Percentiles rank a stretch among this genome's conserved stretches.
Conservation (phyloP, 23 tunicate species). For the Oikopleura dioica region DNA sequence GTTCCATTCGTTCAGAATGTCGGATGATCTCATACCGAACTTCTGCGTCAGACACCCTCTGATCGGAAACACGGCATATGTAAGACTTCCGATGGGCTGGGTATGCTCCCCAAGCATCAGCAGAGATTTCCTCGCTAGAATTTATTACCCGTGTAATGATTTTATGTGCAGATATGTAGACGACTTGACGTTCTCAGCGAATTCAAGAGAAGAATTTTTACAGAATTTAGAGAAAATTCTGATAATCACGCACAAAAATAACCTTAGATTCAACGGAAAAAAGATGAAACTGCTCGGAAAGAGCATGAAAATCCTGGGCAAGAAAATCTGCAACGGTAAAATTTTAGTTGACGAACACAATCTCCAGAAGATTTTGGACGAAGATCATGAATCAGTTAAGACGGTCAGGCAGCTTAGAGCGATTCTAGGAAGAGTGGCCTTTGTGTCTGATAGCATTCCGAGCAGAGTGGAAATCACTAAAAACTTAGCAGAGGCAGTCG, state of each 20-base stretch:
- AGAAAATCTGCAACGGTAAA: background rate
- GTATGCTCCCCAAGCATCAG: background rate
- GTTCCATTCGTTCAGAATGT: background rate
- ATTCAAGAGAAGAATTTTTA: background rate
- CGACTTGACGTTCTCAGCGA: background rate
- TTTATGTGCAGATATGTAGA: background rate
- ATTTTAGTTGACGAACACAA: background rate
- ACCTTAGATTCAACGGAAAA: background rate
- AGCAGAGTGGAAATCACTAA: background rate
- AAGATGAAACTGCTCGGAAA: background rate
- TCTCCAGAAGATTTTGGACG: background rate
- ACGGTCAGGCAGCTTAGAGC: background rate
- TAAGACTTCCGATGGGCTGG: background rate
- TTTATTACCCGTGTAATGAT: background rate
- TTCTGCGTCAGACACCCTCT: background rate
- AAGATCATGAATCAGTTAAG: background rate
- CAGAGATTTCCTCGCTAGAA: background rate
- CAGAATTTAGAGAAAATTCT: background rate
- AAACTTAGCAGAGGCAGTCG: background rate
- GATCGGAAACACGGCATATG: no score
- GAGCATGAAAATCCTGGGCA: background rate
- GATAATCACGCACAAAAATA: background rate
- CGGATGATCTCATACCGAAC: background rate
- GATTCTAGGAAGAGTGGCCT: background rate
- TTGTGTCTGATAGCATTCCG: background rate